Conservation (phyloP, 2,113 vertebrate genomes). For the Thamnaconus septentrionalis region DNA sequence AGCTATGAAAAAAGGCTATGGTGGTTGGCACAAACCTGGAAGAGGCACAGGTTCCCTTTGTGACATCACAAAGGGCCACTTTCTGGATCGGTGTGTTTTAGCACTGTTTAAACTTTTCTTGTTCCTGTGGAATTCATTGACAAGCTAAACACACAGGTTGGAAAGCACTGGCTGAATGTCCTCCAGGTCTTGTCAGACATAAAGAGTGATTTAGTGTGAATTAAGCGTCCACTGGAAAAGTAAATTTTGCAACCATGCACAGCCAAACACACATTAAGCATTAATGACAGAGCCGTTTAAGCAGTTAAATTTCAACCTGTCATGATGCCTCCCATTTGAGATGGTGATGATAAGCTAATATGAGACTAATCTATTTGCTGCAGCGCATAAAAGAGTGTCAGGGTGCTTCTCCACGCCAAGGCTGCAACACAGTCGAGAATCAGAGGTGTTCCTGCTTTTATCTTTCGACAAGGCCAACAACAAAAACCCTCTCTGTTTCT, state of each 20-base stretch:
- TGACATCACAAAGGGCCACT: too few species aligned
- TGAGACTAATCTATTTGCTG: slow-evolving; percentile 42
- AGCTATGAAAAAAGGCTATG: too few species aligned
- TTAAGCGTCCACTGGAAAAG: too few species aligned
- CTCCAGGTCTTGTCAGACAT: too few species aligned
- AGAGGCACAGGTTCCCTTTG: too few species aligned
- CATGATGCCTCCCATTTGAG: slow-evolving; percentile 26
- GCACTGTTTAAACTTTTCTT: too few species aligned
- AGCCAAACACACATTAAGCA: slow-evolving; percentile 7
- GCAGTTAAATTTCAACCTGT: slow-evolving; percentile 6
- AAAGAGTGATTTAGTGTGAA: too few species aligned
- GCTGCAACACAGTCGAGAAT: slow-evolving; percentile 48
- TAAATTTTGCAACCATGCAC: background rate
- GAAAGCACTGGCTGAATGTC: too few species aligned
- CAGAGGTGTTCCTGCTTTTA: slow-evolving; percentile 56
- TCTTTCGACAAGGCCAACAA: slow-evolving; percentile 66
- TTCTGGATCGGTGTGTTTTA: too few species aligned
- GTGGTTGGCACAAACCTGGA: too few species aligned
- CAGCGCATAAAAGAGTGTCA: slow-evolving; percentile 50
- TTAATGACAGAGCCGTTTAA: background rate
- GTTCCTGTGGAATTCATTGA: too few species aligned
- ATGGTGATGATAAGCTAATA: background rate
- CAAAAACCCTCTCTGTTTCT: slow-evolving; percentile 34
- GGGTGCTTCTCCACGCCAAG: slow-evolving; percentile 24
- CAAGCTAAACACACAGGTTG: too few species aligned